A percentile compares a stretch with the other conserved stretches of the same genome.
Conservation (phyloP, 1,140 invertebrate species). For the Acyrthosiphon pisum region DNA sequence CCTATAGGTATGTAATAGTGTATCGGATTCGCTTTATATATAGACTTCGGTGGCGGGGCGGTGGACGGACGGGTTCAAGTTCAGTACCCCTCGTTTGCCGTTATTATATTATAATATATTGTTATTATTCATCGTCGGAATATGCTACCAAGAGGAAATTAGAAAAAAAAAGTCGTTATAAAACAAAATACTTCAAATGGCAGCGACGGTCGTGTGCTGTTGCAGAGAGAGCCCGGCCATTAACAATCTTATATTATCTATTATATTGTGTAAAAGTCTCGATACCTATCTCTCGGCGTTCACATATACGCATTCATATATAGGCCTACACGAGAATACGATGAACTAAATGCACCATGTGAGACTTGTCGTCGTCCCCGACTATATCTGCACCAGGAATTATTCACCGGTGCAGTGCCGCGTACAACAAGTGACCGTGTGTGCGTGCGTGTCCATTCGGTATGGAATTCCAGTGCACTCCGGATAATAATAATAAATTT, state of each 20-base stretch:
- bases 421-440: not conserved
- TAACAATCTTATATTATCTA: not conserved
- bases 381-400: not conserved
- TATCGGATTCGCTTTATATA: not conserved
- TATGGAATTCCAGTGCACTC: conserved; percentile 25
- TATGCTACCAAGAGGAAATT: not conserved
- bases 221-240: not conserved
- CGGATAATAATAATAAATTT: conserved; percentile 12
- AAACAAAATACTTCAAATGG: not conserved
- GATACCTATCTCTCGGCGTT: not conserved
- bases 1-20: not conserved
- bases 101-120: not conserved
- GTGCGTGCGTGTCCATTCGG: not conserved
- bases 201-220: not conserved
- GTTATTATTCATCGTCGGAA: not conserved
- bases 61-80: not conserved
- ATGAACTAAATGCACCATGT: not conserved
- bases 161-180: not conserved
- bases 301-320: not conserved
- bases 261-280: not conserved
- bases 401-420: not conserved
- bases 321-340: not conserved
- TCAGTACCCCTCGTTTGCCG: conserved; percentile 34
- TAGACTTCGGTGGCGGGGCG: too few relatives aligned
- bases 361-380: conserved; percentile 4